Percentiles rank a stretch among this genome's conserved stretches.
Conservation (phyloP, 2,888 invertebrate genomes). For the Drosophila merina region DNA sequence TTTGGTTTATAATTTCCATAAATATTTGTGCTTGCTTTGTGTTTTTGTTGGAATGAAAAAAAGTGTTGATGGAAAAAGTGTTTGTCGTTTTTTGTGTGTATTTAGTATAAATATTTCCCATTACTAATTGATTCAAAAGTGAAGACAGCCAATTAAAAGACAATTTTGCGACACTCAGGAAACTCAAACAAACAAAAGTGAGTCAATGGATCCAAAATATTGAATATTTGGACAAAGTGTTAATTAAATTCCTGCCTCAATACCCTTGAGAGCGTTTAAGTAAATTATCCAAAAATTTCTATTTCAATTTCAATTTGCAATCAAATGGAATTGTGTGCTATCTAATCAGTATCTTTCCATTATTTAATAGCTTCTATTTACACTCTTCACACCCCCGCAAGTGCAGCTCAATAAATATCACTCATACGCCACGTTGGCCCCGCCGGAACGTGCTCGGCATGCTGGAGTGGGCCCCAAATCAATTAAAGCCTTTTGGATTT, state of each 20-base stretch:
- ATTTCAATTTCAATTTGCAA: slow-evolving; percentile 43
- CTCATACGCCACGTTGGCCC: slow-evolving; percentile 39
- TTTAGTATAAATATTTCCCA: slow-evolving; percentile 4
- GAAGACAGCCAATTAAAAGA: slow-evolving; percentile 15
- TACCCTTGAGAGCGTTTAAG: slow-evolving; percentile 6
- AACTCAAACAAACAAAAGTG: slow-evolving; percentile 3
- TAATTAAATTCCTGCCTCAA: slow-evolving; percentile 19
- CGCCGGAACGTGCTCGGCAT: slow-evolving; percentile 21
- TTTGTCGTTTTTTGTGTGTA: slow-evolving; percentile 33
- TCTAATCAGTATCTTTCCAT: slow-evolving; percentile 43
- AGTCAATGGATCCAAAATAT: slow-evolving; percentile 1
- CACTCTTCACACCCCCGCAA: slow-evolving; percentile 13
- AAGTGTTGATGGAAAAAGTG: slow-evolving; percentile 28
- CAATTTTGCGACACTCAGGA: background rate
- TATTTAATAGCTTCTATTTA: slow-evolving; percentile 39
- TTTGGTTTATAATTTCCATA: slow-evolving; percentile 17
- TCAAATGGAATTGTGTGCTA: slow-evolving; percentile 45
- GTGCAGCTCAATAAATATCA: slow-evolving; percentile 26
- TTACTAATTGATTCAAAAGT: slow-evolving; percentile 21
- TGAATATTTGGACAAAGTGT: slow-evolving; percentile 1
- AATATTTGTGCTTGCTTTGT: slow-evolving; percentile 34
- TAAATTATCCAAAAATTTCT: slow-evolving; percentile 34
- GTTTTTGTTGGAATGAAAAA: slow-evolving; percentile 18
- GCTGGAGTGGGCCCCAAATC: slow-evolving; percentile 20
- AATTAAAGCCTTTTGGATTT: slow-evolving; percentile 45